Percentiles rank a stretch among this genome's conserved stretches.
Conservation (phyloP, 2,888 invertebrate genomes). For the Thumatha senex region DNA sequence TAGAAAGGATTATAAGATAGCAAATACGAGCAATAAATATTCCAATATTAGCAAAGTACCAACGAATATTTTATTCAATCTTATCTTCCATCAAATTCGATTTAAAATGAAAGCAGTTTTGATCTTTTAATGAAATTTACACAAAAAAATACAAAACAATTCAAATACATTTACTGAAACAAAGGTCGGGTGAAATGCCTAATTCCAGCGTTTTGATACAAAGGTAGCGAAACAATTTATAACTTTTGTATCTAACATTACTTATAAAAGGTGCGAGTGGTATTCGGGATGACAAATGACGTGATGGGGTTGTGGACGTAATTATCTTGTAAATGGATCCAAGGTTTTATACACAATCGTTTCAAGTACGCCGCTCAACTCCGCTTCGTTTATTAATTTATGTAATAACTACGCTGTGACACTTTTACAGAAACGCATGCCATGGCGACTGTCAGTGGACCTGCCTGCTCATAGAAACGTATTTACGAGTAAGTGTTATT, state of each 20-base stretch:
- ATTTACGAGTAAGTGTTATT: no score
- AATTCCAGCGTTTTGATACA: slow-evolving; percentile 26
- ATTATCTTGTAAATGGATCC: slow-evolving; percentile 42
- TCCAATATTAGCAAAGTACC: not conserved
- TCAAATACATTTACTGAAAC: slow-evolving; percentile 14
- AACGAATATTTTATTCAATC: not conserved
- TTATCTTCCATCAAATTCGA: slow-evolving; percentile 3
- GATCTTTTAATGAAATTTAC: not conserved
- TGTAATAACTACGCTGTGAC: slow-evolving; percentile 10
- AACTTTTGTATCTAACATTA: slow-evolving; percentile 28
- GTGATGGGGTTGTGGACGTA: slow-evolving; percentile 14
- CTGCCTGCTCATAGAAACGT: no score
- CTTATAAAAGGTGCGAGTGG: slow-evolving; percentile 9
- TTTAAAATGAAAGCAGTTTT: slow-evolving; percentile 3
- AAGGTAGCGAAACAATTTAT: slow-evolving; percentile 31
- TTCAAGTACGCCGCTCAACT: not conserved
- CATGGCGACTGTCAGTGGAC: no score
- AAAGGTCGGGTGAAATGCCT: slow-evolving; percentile 27
- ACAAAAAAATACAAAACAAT: slow-evolving; percentile 5
- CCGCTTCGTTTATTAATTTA: slow-evolving; percentile 27
- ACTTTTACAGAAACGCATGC: no score
- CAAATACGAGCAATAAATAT: not conserved
- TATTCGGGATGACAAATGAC: slow-evolving; percentile 25
- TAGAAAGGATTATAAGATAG: no score
- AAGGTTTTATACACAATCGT: slow-evolving; percentile 22